A percentile compares a stretch with the other conserved stretches of the same genome.
Conservation (phyloP, 2,113 vertebrate species). For the Galemys pyrenaicus region DNA sequence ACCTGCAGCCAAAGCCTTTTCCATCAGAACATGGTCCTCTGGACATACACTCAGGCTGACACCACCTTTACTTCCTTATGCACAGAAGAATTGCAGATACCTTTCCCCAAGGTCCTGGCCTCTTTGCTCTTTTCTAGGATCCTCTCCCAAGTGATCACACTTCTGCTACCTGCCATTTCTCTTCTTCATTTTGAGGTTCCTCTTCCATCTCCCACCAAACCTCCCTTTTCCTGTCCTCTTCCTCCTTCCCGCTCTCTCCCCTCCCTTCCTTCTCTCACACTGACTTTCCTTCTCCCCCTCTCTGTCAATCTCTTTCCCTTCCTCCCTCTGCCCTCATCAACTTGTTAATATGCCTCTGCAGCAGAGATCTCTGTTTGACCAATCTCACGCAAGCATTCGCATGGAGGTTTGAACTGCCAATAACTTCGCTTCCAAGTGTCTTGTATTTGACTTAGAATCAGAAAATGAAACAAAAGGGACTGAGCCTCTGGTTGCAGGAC, state of each 20-base stretch:
- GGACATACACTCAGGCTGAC: too few relatives aligned
- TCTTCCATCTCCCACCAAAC: neutral
- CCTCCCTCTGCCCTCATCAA: neutral
- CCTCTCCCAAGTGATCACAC: neutral
- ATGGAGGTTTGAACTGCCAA: neutral
- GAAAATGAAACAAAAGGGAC: neutral
- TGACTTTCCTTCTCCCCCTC: too few relatives aligned
- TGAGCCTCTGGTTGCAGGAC: neutral
- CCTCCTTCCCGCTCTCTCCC: accelerated
- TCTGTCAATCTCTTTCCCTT: neutral
- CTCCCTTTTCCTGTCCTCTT: neutral
- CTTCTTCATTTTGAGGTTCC: neutral
- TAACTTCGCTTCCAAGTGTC: neutral
- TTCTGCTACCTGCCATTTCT: neutral
- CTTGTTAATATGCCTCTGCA: neutral
- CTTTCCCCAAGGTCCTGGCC: neutral
- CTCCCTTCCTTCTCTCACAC: too few relatives aligned
- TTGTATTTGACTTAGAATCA: neutral
- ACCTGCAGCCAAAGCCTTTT: too few relatives aligned
- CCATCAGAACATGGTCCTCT: neutral
- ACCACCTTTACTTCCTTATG: neutral
- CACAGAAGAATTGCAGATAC: neutral
- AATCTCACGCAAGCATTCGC: neutral
- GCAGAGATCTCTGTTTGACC: neutral
- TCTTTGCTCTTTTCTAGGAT: neutral